These are phyloP conservation scores for Eolophus roseicapilla DNA, from an alignment of 2,113 vertebrate species.

Conservation along the genomic window DNA sequence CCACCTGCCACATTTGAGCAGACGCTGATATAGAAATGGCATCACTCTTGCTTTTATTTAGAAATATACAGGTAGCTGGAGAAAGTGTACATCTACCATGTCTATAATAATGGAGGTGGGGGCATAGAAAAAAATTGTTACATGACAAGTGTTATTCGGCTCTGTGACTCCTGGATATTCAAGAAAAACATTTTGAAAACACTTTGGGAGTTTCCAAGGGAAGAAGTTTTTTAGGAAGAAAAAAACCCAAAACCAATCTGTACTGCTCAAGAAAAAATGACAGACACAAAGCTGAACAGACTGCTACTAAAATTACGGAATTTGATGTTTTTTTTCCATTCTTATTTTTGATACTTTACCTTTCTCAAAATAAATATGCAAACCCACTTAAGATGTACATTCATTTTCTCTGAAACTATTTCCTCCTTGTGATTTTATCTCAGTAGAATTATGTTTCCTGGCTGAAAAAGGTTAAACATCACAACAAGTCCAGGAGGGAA, in stretches of 20 bases:
- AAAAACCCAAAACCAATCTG: not conserved
- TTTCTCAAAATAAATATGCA: constrained; percentile 20
- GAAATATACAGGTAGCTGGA: not conserved
- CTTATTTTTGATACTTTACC: not conserved
- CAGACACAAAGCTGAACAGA: not conserved
- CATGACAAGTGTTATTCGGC: not conserved
- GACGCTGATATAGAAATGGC: not conserved
- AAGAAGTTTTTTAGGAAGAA: not conserved
- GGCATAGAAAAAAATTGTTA: not conserved
- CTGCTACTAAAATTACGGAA: not conserved
- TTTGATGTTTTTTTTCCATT: rapidly evolving
- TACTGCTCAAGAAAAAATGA: not conserved
- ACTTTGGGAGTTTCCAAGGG: not conserved
- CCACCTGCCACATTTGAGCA: not conserved
- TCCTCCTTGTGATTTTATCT: constrained; percentile 58
- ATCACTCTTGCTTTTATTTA: not conserved
- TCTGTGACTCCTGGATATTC: not conserved
- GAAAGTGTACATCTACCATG: rapidly evolving
- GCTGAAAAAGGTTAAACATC: constrained; percentile 31
- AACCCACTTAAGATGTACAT: not conserved
- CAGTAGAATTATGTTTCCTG: not conserved
- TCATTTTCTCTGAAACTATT: constrained; percentile 20
- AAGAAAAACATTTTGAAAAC: not conserved
- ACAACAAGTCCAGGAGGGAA: not conserved
- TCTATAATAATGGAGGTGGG: not conserved